Conservation (phyloP, 2,888 invertebrate genomes). For the Pheosia gnoma region DNA sequence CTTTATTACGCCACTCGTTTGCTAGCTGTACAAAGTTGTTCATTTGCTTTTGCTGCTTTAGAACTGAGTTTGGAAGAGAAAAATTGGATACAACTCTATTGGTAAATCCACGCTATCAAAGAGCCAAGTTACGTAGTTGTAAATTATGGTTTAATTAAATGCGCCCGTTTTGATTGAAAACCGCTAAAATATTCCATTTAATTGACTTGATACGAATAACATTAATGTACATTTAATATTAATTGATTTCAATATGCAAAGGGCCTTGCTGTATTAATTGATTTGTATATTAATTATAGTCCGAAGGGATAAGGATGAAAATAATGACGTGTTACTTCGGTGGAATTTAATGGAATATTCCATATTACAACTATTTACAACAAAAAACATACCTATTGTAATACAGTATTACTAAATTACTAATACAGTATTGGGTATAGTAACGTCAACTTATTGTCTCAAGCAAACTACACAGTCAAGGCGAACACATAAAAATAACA, state of each 20-base stretch:
- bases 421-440: too few relatives aligned
- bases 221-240: not conserved
- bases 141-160: conserved; percentile 3
- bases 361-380: too few relatives aligned
- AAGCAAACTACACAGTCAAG: too few relatives aligned
- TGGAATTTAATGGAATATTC: not conserved
- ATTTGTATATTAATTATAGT: not conserved
- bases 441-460: too few relatives aligned
- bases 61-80: not conserved
- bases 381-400: too few relatives aligned
- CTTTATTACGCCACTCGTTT: conserved; percentile 33
- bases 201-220: not conserved
- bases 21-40: conserved; percentile 24
- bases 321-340: not conserved
- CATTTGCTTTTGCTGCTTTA: conserved; percentile 26
- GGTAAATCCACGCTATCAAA: too few relatives aligned
- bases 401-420: too few relatives aligned
- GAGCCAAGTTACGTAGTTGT: not conserved
- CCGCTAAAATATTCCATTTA: not conserved
- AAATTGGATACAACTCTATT: not conserved
- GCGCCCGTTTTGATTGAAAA: not conserved
- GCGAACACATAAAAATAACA: too few relatives aligned
- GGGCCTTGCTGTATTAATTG: not conserved
- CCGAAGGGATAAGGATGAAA: not conserved
- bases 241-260: conserved; percentile 2